A percentile compares a stretch with the other conserved stretches of the same genome.
phyloP scores from a whole-genome alignment of 2,888 invertebrate species.

The Apoda limacodes region DNA sequence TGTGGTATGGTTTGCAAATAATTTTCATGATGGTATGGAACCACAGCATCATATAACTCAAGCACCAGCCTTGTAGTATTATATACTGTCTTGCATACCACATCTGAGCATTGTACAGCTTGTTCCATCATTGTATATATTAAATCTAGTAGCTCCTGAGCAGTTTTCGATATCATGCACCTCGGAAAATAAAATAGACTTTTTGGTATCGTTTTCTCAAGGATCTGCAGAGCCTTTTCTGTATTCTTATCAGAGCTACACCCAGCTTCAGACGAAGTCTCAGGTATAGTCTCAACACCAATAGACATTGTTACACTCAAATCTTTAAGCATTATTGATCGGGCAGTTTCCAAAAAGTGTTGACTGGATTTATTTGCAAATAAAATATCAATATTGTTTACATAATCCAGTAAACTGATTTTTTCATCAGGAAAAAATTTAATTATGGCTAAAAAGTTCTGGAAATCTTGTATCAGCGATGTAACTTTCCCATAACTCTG shows the following conservation, averaged over 20 bases:
- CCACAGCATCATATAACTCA: slow-evolving; percentile 80
- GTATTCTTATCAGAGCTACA: slow-evolving; percentile 21
- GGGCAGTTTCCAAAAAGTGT: slow-evolving; percentile 75
- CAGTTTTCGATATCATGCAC: slow-evolving; percentile 72
- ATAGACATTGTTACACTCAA: slow-evolving; percentile 78
- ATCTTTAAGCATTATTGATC: slow-evolving; percentile 82
- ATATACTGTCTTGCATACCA: slow-evolving; percentile 74
- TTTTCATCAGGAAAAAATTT: slow-evolving; percentile 70
- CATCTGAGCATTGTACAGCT: slow-evolving; percentile 71
- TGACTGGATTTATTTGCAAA: slow-evolving; percentile 83
- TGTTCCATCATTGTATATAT: slow-evolving; percentile 75
- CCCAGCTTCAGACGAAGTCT: slow-evolving; percentile 13
- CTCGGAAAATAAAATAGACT: slow-evolving; percentile 62
- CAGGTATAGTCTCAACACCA: slow-evolving; percentile 55
- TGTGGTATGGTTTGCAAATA: slow-evolving; percentile 88
- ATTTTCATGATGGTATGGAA: slow-evolving; percentile 84
- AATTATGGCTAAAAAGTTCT: slow-evolving; percentile 70
- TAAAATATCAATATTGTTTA: slow-evolving; percentile 78
- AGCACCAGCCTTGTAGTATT: slow-evolving; percentile 79
- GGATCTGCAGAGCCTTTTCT: slow-evolving; percentile 48
- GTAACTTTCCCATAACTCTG: slow-evolving; percentile 74
- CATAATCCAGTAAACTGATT: slow-evolving; percentile 74
- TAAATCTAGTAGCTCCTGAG: slow-evolving; percentile 73
- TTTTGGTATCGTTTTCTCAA: slow-evolving; percentile 51
- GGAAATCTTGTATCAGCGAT: slow-evolving; percentile 74